A percentile compares a stretch with the other conserved stretches of the same genome.
These are phyloP conservation scores for Macrotrachela quadricornifera DNA, from an alignment of 1,140 invertebrate genomes.

Conservation along the genomic window DNA sequence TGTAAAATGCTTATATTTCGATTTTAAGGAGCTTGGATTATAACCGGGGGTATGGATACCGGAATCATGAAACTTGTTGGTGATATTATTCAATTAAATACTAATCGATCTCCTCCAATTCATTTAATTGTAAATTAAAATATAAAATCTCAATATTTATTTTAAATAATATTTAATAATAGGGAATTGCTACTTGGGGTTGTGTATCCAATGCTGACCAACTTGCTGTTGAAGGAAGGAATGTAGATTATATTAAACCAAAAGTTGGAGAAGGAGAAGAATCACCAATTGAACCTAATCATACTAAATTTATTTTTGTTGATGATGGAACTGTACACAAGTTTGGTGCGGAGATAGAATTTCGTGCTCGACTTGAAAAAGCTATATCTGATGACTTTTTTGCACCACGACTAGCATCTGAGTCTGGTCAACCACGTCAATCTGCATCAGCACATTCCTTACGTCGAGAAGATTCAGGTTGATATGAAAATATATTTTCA, in stretches of 20 bases:
- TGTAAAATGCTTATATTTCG: too few species aligned
- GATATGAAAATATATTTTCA: too few species aligned
- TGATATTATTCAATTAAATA: slow-evolving; percentile 18
- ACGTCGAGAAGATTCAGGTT: too few species aligned
- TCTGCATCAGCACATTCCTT: too few species aligned
- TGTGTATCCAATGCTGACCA: neutral
- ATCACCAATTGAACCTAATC: slow-evolving; percentile 25
- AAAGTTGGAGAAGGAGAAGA: neutral
- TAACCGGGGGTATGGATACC: slow-evolving; percentile 29
- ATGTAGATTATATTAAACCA: neutral
- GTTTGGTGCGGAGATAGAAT: slow-evolving; percentile 25
- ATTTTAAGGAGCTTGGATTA: slow-evolving; percentile 21
- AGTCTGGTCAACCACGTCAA: too few species aligned
- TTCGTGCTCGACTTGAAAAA: slow-evolving; percentile 19
- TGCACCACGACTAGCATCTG: too few species aligned
- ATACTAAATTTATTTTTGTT: slow-evolving; percentile 31
- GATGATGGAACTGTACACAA: slow-evolving; percentile 26
- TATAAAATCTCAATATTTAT: slow-evolving; percentile 28
- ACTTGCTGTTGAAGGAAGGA: too few species aligned
- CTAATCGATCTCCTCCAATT: too few species aligned
- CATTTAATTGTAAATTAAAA: slow-evolving; percentile 10
- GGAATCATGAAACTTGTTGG: slow-evolving; percentile 33
- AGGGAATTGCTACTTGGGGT: neutral
- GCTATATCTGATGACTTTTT: neutral
- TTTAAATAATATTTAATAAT: slow-evolving; percentile 13